Base-by-base conservation (phyloP, 2,113 vertebrate genomes). In the Semicossyphus pulcher region DNA sequence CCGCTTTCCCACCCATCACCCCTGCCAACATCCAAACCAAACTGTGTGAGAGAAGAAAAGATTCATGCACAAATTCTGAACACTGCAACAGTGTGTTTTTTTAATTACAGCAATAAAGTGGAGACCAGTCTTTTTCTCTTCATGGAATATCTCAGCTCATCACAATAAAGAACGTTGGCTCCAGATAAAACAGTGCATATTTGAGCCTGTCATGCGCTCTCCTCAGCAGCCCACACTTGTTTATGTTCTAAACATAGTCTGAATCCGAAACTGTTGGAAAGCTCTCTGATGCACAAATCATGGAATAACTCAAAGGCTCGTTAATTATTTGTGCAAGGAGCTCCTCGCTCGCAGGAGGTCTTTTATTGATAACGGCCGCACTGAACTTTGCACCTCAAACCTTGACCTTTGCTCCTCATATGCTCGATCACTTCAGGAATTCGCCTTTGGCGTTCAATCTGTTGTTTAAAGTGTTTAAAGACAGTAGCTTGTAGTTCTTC, bases 321-420 rank as follows among this genome's bases (percentile, higher is more conserved):
- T 91, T 90, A 83, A 92, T 86, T 83, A 80, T 90, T 89, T 88
- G 79, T 73, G 72, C 32, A 67, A 79, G 70, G 68, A 81, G 73
- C 81, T 31, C 52, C 57, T 37, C 25, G 18, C 63, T 67, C 34
- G 72, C 74, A 77, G 82, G 81, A 74, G 78, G 80, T 88, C 84
- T 91, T 44, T 92, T 89, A 92, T 91, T 87, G 89, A 91, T 86
- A 86, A 81, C 10, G 73, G 74, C 71, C 21, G n/a, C 37, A 12
- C 21, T 88, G 89, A 90, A 89, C 91, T 92, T 45, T 90, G 87
- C 72, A 64, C 91, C 75, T 60, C 71, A 86, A 36, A 87, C 86
- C 82, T 91, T 90, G 85, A 93, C 90, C 91, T 88, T 72, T 88
- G 86, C 72, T 72, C 89, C 74, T 57, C 56, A 31, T 69, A 26